phyloP scores from a whole-genome alignment of 2,888 invertebrate genomes.

The Leptinotarsa rubiginosa region DNA sequence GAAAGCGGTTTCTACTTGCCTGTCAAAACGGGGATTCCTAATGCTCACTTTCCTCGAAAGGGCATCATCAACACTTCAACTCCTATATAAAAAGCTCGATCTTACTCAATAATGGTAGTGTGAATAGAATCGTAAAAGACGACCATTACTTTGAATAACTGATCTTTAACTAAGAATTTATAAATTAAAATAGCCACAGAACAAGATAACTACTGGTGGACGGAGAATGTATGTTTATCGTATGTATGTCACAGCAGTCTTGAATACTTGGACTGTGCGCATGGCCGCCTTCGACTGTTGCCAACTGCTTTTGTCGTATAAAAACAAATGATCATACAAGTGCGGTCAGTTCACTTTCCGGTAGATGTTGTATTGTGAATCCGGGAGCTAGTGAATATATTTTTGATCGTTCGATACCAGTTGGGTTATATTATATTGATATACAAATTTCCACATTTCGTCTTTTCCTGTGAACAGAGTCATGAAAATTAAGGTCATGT shows the following conservation, averaged over 20 bases:
- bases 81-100: no score
- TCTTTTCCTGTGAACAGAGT: neutral
- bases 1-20: no score
- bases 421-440: neutral
- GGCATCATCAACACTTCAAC: no score
- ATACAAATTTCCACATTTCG: neutral
- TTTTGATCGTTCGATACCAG: neutral
- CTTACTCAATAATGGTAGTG: no score
- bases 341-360: constrained; percentile 42
- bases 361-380: constrained; percentile 46
- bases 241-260: constrained; percentile 67
- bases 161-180: neutral
- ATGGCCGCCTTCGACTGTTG: constrained; percentile 66
- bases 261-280: constrained; percentile 73
- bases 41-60: no score
- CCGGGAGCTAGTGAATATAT: neutral
- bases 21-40: no score
- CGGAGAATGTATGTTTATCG: constrained; percentile 52
- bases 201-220: constrained; percentile 40
- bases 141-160: neutral
- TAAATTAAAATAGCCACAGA: neutral
- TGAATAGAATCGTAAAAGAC: neutral
- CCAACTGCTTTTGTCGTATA: constrained; percentile 58
- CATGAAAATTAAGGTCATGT: neutral
- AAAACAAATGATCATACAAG: constrained; percentile 24